phyloP scores from a whole-genome alignment of 1,140 invertebrate species.

The Bombyx mori region ASM3026992v2 NC_085119.1:1036501-1037000 shows the following conservation, averaged over 20 bases:
- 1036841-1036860: neutral
- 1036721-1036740: conserved; percentile 76
- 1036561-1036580: conserved; percentile 1
- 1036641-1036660: conserved; percentile 87
- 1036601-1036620: conserved; percentile 71
- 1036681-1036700: conserved; percentile 89
- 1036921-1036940: conserved; percentile 82
- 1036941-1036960: conserved; percentile 85
- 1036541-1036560: neutral
- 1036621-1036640: conserved; percentile 78
- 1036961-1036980: conserved; percentile 76
- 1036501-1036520: neutral
- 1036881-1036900: conserved; percentile 73
- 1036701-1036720: conserved; percentile 91
- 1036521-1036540: neutral
- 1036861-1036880: neutral
- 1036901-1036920: conserved; percentile 86
- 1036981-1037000: conserved; percentile 82
- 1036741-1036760: neutral
- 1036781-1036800: neutral
- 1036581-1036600: neutral
- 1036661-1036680: conserved; percentile 93
- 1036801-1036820: neutral
- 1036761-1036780: neutral
- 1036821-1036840: neutral